Evolutionary conservation across 53 echinoderm and acorn worm genomes (phyloP), one percentile per base, ranked within the genome.

Genomic region (Luidia sarsii): DNA sequence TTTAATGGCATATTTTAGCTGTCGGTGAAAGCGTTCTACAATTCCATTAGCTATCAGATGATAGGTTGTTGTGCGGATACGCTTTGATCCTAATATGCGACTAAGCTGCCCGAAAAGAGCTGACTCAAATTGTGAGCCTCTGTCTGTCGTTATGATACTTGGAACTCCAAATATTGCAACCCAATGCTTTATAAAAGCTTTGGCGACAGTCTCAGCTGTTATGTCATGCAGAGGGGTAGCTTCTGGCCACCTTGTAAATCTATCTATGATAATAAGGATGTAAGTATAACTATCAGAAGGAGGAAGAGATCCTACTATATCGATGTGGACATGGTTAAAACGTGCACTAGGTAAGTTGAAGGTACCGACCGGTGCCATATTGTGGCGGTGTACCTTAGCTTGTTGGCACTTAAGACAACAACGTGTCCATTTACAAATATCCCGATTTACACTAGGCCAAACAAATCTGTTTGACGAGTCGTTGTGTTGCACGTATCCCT

Each of bases 111-210:
- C 45, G 23, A 91, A 86, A 39, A 89, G 33, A 4, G 50, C 30
- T 0, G 91, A 90, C 61, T 90, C 87, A 35, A 87, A 90, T 23
- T 87, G 87, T 2, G 64, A 31, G 39, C 87, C 91, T 20, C 91
- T 41, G 48, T 91, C 91, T 15, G 87, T 91, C 1, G 80, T 91
- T 5, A 91, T 66, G 9, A 22, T 41, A 6, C 35, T 9, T 8
- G 87, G 87, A 18, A 72, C 57, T 6, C 88, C 91, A 39, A 83
- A 91, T 1, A 54, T 37, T 2, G 87, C 35, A 24, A 87, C 36
- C 91, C 87, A 91, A 20, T 64, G n/a, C 20, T 67, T 48, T 2
- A 84, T 20, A 33, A 87, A 77, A 0, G 91, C 80, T 59, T 77
- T 61, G 16, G 87, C 87, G 19, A 87, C 87, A 1, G 87, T 83